Conservation (phyloP, 2,113 vertebrate species). For the Cranoglanis bouderius region DNA sequence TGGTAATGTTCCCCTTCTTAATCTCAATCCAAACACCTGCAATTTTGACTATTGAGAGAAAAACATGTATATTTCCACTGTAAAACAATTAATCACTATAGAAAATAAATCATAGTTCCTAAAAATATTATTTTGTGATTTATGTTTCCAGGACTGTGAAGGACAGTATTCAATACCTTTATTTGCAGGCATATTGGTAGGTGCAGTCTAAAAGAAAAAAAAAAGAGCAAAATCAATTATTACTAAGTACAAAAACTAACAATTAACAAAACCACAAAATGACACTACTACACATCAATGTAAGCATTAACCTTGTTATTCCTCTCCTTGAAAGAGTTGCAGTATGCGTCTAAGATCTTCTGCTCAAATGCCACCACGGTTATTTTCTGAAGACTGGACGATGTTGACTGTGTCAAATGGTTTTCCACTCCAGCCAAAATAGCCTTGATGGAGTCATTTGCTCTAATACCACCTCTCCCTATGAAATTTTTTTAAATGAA, state of each 20-base stretch:
- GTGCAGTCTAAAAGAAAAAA: not conserved
- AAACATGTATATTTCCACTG: not conserved
- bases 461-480: conserved; percentile 56
- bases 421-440: conserved; percentile 56
- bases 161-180: conserved; percentile 37
- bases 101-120: not conserved
- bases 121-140: not conserved
- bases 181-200: conserved; percentile 39
- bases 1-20: conserved; percentile 59
- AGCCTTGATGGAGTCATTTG: conserved; percentile 49
- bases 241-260: not conserved
- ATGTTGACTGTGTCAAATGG: conserved; percentile 40
- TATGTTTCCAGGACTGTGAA: not conserved
- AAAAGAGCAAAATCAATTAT: not conserved
- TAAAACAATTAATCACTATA: not conserved
- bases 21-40: conserved; percentile 55
- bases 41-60: conserved; percentile 54
- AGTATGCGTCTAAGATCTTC: conserved; percentile 42
- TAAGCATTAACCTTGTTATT: conserved; percentile 46
- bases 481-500: not conserved
- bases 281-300: not conserved
- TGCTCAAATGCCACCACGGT: conserved; percentile 57
- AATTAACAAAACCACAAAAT: not conserved
- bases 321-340: conserved; percentile 32
- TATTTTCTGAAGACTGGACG: conserved; percentile 47